phyloP scores from a whole-genome alignment of 2,113 vertebrate species.

The Bettongia penicillata region DNA sequence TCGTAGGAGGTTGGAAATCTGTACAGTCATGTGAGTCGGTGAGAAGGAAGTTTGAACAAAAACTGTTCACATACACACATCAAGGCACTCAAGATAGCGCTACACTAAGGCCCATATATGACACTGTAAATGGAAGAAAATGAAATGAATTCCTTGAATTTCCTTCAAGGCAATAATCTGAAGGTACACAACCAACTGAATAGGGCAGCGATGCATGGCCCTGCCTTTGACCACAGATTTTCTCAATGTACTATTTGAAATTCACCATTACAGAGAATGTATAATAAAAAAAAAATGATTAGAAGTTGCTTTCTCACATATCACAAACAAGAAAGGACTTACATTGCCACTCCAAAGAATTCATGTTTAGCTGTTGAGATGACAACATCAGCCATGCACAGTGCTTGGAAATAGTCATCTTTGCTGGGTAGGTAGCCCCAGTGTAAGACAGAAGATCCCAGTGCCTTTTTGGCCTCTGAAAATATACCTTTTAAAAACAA shows the following conservation, averaged over 20 bases:
- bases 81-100: constrained; percentile 30
- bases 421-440: constrained; percentile 94
- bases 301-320: constrained; percentile 69
- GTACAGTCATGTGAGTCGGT: constrained; percentile 38
- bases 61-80: constrained; percentile 54
- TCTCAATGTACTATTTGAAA: constrained; percentile 49
- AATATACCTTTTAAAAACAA: constrained; percentile 91
- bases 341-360: constrained; percentile 98
- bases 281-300: constrained; percentile 53
- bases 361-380: constrained; percentile 96
- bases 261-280: constrained; percentile 32
- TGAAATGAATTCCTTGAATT: constrained; percentile 56
- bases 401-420: constrained; percentile 90
- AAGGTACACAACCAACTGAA: constrained; percentile 42
- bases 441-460: constrained; percentile 89
- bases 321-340: constrained; percentile 84
- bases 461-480: constrained; percentile 84
- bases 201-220: neutral
- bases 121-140: constrained; percentile 3
- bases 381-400: constrained; percentile 94
- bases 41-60: constrained; percentile 59
- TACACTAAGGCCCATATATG: constrained; percentile 29
- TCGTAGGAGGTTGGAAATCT: constrained; percentile 69
- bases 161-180: constrained; percentile 43
- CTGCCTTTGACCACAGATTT: constrained; percentile 50